Conservation (phyloP, 2,888 invertebrate species). For the Crioceris asparagi region DNA sequence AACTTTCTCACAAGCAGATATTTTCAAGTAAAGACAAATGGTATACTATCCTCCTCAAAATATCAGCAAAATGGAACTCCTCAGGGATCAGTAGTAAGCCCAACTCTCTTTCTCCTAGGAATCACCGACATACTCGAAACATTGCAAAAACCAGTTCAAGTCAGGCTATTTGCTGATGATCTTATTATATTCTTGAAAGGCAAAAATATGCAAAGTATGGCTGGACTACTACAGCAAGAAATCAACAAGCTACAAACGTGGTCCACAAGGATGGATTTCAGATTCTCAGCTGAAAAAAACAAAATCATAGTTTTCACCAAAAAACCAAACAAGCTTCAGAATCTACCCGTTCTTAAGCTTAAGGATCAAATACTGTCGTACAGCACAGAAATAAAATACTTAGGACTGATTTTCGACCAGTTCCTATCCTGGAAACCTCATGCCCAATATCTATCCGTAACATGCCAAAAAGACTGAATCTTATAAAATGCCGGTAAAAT, state of each 20-base stretch:
- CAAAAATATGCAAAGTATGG: conserved; percentile 1
- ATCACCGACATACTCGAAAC: conserved; percentile 8
- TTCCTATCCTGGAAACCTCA: no score
- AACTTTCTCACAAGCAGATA: conserved; percentile 8
- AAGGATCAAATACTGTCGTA: no score
- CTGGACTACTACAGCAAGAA: not conserved
- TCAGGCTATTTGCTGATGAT: conserved; percentile 7
- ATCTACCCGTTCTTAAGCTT: no score
- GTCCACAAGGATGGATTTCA: not conserved
- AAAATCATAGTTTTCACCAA: no score
- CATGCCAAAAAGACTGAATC: no score
- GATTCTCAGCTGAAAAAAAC: not conserved
- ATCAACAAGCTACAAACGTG: not conserved
- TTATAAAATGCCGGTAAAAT: no score
- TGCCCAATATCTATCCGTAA: no score
- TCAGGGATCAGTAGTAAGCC: conserved; percentile 9
- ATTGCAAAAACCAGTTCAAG: conserved; percentile 4
- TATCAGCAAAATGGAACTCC: conserved; percentile 9
- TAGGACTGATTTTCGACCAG: no score
- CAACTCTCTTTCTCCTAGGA: conserved; percentile 9
- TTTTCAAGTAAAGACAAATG: conserved; percentile 9
- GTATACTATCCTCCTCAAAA: conserved; percentile 2
- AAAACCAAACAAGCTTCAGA: no score
- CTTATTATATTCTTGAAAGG: conserved; percentile 4
- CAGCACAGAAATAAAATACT: no score